Evolutionary conservation across 2,797 vertebrate genomes (phyloP), one percentile per base, ranked within the genome.

Genomic region (Rhabdomys pumilio): DNA sequence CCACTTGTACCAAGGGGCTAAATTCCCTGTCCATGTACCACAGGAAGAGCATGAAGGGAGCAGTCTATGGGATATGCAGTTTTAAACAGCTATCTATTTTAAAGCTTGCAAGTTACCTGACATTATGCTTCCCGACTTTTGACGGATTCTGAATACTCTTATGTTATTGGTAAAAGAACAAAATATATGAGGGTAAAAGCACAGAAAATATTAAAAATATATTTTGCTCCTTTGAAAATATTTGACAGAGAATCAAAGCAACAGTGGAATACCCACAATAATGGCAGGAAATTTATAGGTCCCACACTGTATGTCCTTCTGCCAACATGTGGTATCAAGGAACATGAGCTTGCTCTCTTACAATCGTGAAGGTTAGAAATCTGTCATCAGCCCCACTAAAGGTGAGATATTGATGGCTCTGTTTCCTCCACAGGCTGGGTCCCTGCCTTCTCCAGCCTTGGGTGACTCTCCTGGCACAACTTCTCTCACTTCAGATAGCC

Each of bases 81-180:
- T 92, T 94, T 93, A 72, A 91, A 89, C 13, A 96, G 57, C 5
- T 87, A 82, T 2, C 3, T 80, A 61, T 29, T 84, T 90, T 91
- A 77, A 53, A 4, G 24, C n/a, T 87, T 53, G 12, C 57, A 9
- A 83, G 24, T 85, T 73, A 76, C 26, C 67, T 88, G 10, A 6
- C 59, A 75, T 93, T 67, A 65, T 50, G 38, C 61, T 85, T 38
- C 13, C 90, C 86, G 15, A 31, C 53, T 44, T 81, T 90, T 69
- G 67, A 88, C 17, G 20, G 50, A 88, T 34, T 47, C 44, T 44
- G 9, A 76, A 61, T 75, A 17, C 2, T 34, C 72, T 34, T 76
- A 22, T 24, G 44, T 85, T 93, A 53, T 24, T 47, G 85, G 24
- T 4, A 14, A 76, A 77, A 94, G 38, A 87, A 2, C 26, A 72